phyloP scores from a whole-genome alignment of 2,888 invertebrate species.

The Hymenopus coronatus region DNA sequence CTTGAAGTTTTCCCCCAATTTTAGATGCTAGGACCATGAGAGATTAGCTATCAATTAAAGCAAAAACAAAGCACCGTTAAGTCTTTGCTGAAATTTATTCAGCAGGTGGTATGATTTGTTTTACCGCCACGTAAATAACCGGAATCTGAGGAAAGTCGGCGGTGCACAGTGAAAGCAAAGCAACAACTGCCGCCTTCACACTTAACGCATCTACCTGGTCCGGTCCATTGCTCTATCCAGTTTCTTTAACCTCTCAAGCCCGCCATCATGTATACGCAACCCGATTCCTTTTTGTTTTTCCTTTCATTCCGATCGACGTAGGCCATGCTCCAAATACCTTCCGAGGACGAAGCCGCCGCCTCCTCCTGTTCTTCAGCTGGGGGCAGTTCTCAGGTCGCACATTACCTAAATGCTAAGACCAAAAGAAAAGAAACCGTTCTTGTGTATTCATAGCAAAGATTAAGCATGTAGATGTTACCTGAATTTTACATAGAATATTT shows the following conservation, averaged over 20 bases:
- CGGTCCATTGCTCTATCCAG: background rate
- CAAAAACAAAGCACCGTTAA: too few species aligned
- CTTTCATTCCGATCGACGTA: background rate
- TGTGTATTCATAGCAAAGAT: background rate
- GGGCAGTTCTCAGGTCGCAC: background rate
- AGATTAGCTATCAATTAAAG: too few species aligned
- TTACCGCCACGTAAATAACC: too few species aligned
- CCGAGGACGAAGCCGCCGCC: background rate
- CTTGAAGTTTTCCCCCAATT: too few species aligned
- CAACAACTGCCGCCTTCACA: background rate
- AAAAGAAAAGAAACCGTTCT: background rate
- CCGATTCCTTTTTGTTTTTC: background rate
- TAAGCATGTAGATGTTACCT: background rate
- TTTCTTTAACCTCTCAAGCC: background rate
- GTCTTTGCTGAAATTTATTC: too few species aligned
- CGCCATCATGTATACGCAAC: background rate
- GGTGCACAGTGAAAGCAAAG: background rate
- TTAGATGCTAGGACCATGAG: too few species aligned
- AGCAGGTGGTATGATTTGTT: too few species aligned
- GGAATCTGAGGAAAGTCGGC: too few species aligned
- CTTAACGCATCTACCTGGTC: background rate
- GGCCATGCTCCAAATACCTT: slow-evolving; percentile 12
- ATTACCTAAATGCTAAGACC: background rate
- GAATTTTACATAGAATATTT: background rate
- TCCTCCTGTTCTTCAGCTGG: background rate